A percentile compares a stretch with the other conserved stretches of the same genome.
These are phyloP conservation scores for Drosophila prosaltans DNA, from an alignment of 1,140 invertebrate species.

Conservation along the genomic window DNA sequence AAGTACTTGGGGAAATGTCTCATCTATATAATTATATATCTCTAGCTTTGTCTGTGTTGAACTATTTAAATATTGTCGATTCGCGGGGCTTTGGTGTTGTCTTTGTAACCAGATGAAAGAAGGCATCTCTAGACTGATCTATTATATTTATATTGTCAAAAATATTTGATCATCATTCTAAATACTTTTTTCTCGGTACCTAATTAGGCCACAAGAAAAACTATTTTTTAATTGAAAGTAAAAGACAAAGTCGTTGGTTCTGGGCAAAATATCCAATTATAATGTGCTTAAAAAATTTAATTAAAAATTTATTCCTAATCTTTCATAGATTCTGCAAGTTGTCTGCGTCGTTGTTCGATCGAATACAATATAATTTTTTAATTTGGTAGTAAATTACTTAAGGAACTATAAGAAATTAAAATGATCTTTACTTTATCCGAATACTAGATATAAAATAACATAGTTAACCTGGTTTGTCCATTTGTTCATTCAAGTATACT, in stretches of 20 bases:
- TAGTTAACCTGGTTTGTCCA: no score
- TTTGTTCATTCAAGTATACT: no score
- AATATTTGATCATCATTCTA: slow-evolving; percentile 4
- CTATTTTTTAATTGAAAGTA: neutral
- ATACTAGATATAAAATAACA: no score
- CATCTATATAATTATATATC: slow-evolving; percentile 22
- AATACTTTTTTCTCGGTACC: neutral
- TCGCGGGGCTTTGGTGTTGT: slow-evolving; percentile 24
- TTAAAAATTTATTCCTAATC: no score
- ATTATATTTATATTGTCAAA: neutral
- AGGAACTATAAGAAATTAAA: no score
- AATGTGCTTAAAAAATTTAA: no score
- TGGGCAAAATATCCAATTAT: no score
- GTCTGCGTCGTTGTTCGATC: no score
- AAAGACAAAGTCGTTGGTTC: neutral
- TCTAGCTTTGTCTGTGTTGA: slow-evolving; percentile 1
- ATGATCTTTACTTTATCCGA: no score
- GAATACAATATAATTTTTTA: no score
- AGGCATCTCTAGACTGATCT: neutral
- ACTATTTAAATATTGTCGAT: slow-evolving; percentile 21
- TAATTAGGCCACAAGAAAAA: neutral
- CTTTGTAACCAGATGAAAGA: slow-evolving; percentile 33
- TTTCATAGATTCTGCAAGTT: no score
- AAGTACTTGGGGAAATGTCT: slow-evolving; percentile 1
- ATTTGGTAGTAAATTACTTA: no score